Percentiles rank a stretch among this genome's conserved stretches.
phyloP scores from a whole-genome alignment of 2,888 invertebrate genomes.

The Anoncus sp. region DNA sequence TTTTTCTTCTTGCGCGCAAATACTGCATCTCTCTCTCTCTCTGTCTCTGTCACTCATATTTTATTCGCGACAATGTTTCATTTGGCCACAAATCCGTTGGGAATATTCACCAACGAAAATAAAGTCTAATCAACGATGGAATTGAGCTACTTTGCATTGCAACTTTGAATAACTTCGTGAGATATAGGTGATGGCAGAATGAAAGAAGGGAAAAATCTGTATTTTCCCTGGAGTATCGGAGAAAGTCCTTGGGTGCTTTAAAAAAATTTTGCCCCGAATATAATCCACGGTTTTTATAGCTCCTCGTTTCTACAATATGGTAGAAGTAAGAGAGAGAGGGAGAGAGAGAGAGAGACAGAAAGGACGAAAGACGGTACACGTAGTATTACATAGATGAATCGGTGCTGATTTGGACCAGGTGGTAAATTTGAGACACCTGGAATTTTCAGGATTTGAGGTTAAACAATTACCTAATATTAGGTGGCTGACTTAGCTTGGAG shows the following conservation, averaged over 20 bases:
- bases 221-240: conserved; percentile 14
- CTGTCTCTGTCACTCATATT: conserved; percentile 1
- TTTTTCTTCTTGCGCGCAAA: conserved; percentile 24
- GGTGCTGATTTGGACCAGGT: conserved; percentile 18
- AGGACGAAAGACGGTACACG: conserved; percentile 45
- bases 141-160: conserved; percentile 40
- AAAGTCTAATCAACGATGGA: conserved; percentile 43
- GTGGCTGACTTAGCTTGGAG: too few species aligned
- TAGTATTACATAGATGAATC: conserved; percentile 51
- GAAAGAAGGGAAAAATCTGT: conserved; percentile 11
- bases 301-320: conserved; percentile 27
- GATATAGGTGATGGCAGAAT: conserved; percentile 15
- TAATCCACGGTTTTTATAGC: conserved; percentile 22
- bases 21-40: conserved; percentile 2
- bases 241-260: conserved; percentile 23
- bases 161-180: conserved; percentile 33
- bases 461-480: too few species aligned
- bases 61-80: conserved; percentile 1
- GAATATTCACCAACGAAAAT: conserved; percentile 1
- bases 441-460: neutral
- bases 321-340: conserved; percentile 28
- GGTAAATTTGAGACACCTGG: conserved; percentile 1
- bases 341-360: too few species aligned
- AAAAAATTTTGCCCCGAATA: conserved; percentile 47
- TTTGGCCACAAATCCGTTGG: neutral